Base-by-base conservation (phyloP, 2,113 vertebrate species). In the Azemiops feae region DNA sequence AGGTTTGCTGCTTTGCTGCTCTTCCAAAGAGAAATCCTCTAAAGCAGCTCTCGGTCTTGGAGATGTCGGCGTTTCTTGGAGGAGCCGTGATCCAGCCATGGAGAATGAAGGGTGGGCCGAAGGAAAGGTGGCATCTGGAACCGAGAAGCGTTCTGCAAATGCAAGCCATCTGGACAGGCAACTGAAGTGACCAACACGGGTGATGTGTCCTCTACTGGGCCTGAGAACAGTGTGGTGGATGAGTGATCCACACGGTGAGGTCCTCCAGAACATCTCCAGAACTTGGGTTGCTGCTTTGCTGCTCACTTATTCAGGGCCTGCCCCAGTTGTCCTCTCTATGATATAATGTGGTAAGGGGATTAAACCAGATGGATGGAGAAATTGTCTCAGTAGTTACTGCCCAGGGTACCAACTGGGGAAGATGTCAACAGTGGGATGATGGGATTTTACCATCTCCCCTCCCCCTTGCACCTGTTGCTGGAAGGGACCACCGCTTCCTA, bases 21-120 rank as follows among this genome's bases (percentile, higher is more conserved):
- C 34, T 88, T 74, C 23, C n/a, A 4, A 14, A 20, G 22, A n/a
- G 27, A 55, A 27, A 74, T 55, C 45, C 87, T 23, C 14, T 45
- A 53, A 50, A 81, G 60, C 34, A 45, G 39, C 18, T 53, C 3
- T 45, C 18, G 14, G 27, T 23, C 64, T 47, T n/a, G 16, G 52
- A 12, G 16, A 3, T 1, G 7, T 20, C 1, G 23, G 1, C 4
- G 1, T 30, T 1, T 7, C 27, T 4, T 16, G 27, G 55, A 16
- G 12, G 74, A n/a, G 9, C 90, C 5, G 0, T 57, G 81, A 60
- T 58, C 23, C 47, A 25, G 22, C 45, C 50, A 7, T 9, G 3
- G 47, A 89, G 92, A 50, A 47, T 16, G 57, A 88, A 18, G 30
- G 22, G 20, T 69, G 30, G 8, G 25, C 10, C 1, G 0, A 30